Evolutionary conservation across 2,888 invertebrate species (phyloP).

Genomic region (Volucella bombylans): DNA sequence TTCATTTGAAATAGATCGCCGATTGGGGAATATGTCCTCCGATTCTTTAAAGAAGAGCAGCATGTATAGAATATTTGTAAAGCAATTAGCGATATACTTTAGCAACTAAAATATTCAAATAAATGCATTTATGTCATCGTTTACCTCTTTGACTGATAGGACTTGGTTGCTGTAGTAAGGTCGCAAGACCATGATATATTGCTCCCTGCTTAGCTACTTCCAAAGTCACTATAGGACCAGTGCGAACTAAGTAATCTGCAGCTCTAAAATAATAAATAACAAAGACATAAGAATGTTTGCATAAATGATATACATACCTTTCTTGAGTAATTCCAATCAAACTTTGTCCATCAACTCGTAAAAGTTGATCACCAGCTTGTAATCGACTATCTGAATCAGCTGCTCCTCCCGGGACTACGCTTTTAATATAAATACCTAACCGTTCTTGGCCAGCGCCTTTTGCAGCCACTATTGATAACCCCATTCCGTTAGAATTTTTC

Average conservation of each 20-base stretch:
- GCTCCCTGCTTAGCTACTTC: conserved; percentile 99
- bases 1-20: conserved; percentile 81
- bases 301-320: conserved; percentile 82
- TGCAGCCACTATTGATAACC: conserved; percentile 98
- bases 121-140: conserved; percentile 71
- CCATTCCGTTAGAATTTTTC: conserved; percentile 98
- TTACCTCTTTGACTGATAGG: conserved; percentile 90
- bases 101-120: conserved; percentile 25
- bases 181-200: conserved; percentile 96
- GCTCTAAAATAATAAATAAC: conserved; percentile 85
- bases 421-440: conserved; percentile 98
- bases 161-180: conserved; percentile 94
- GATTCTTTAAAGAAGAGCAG: conserved; percentile 75
- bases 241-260: conserved; percentile 96
- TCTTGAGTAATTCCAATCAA: conserved; percentile 93
- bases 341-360: conserved; percentile 98
- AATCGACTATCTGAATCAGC: conserved; percentile 96
- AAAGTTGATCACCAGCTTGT: conserved; percentile 97
- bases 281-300: neutral
- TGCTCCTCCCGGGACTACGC: conserved; percentile 96
- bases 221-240: conserved; percentile 95
- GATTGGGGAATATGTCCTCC: conserved; percentile 47
- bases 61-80: conserved; percentile 77
- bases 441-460: conserved; percentile 93
- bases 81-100: conserved; percentile 75